Evolutionary conservation across 2,888 invertebrate species (phyloP).

Genomic region (Drosophila eohydei): DNA sequence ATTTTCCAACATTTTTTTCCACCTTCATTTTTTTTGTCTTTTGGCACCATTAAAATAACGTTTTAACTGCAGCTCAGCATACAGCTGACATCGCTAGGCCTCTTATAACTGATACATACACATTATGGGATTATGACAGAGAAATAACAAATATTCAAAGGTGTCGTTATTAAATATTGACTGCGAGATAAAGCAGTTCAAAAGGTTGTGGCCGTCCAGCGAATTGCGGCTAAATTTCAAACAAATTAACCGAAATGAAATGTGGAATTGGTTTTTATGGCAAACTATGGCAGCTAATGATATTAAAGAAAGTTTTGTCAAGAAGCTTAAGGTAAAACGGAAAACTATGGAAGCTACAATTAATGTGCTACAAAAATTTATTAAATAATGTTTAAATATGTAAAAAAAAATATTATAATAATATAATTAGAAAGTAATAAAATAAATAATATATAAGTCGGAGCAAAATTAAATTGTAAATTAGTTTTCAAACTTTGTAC

Average conservation of each 20-base stretch:
- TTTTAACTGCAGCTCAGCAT: constrained; percentile 65
- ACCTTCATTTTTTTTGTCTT: constrained; percentile 20
- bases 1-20: constrained; percentile 22
- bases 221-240: neutral
- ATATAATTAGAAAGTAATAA: no score
- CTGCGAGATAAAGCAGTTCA: neutral
- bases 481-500: neutral
- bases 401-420: no score
- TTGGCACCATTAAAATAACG: constrained; percentile 41
- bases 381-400: no score
- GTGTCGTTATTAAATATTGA: constrained; percentile 15
- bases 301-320: neutral
- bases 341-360: neutral
- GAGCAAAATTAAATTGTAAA: no score
- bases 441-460: no score
- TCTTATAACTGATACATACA: constrained; percentile 50
- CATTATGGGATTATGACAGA: constrained; percentile 40
- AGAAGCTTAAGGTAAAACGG: neutral
- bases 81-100: constrained; percentile 49
- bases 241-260: neutral
- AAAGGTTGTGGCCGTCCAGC: neutral
- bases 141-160: constrained; percentile 29
- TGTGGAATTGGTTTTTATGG: neutral
- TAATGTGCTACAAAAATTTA: no score
- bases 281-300: no score